These are phyloP conservation scores for Diarsia rubi DNA, from an alignment of 2,888 invertebrate species.

Conservation along the genomic window DNA sequence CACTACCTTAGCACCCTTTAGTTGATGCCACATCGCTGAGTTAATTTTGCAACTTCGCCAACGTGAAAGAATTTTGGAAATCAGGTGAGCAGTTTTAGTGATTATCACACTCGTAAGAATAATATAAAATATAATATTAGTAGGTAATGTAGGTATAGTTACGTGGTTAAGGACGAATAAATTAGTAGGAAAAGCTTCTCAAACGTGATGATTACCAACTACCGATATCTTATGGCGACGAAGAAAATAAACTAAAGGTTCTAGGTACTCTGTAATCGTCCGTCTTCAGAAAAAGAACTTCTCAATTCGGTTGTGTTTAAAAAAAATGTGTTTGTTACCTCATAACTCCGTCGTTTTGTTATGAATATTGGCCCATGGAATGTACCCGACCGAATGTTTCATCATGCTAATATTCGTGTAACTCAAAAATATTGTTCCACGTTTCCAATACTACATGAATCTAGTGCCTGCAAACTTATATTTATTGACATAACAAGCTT, in stretches of 20 bases:
- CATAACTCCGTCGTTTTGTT: not conserved
- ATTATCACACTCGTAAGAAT: not conserved
- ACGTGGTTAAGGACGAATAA: not conserved
- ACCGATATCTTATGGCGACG: not conserved
- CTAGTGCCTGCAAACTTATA: slow-evolving; percentile 26
- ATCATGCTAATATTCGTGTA: slow-evolving; percentile 20
- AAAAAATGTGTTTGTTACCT: too few species aligned
- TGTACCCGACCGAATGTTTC: slow-evolving; percentile 11
- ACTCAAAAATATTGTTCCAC: slow-evolving; percentile 20
- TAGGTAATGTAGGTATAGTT: too few species aligned
- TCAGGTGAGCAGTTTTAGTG: not conserved
- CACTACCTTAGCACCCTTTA: not conserved
- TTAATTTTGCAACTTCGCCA: not conserved
- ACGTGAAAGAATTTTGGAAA: not conserved
- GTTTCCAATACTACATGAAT: slow-evolving; percentile 13
- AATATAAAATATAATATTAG: not conserved
- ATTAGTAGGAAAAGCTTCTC: not conserved
- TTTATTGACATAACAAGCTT: slow-evolving; percentile 43
- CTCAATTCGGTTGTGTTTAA: too few species aligned
- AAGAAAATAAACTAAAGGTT: not conserved
- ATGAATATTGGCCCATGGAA: not conserved
- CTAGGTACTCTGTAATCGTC: not conserved
- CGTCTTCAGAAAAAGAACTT: too few species aligned
- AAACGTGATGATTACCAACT: not conserved
- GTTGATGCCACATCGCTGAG: not conserved